These are phyloP conservation scores for Telmatochromis sp. DNA, from an alignment of 2,113 vertebrate genomes.

Conservation along the genomic window DNA sequence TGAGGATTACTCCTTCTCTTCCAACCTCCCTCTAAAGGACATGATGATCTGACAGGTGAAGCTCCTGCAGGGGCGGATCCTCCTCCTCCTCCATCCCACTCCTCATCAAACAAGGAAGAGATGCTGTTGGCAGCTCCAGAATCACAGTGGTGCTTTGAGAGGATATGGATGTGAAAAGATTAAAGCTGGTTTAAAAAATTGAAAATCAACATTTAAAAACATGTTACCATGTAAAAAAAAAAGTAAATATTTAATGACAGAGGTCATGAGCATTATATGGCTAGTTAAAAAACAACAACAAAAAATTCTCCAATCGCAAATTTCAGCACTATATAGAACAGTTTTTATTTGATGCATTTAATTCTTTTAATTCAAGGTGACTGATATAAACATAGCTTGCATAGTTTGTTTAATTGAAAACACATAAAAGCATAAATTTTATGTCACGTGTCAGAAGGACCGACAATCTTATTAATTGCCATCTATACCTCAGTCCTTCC, in stretches of 20 bases:
- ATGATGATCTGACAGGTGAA: background rate
- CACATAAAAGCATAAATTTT: background rate
- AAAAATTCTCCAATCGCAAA: background rate
- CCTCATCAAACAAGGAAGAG: background rate
- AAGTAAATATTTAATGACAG: background rate
- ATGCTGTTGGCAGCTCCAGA: background rate
- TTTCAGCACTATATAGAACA: background rate
- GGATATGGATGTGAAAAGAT: background rate
- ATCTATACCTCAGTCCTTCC: background rate
- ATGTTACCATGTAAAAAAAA: background rate
- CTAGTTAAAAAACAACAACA: background rate
- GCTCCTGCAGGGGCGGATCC: background rate
- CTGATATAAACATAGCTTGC: background rate
- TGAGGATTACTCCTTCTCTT: background rate
- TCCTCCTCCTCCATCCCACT: background rate
- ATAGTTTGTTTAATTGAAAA: background rate
- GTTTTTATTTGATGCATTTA: background rate
- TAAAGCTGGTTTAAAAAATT: background rate
- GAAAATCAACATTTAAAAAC: background rate
- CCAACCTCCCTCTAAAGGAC: background rate
- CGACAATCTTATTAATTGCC: too few relatives aligned
- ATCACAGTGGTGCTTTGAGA: background rate
- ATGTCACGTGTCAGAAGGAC: background rate
- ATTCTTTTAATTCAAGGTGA: background rate
- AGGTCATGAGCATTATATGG: background rate